Evolutionary conservation across 2,797 vertebrate genomes (phyloP), one percentile per base, ranked within the genome.

Genomic region (Adelosebastes latens): DNA sequence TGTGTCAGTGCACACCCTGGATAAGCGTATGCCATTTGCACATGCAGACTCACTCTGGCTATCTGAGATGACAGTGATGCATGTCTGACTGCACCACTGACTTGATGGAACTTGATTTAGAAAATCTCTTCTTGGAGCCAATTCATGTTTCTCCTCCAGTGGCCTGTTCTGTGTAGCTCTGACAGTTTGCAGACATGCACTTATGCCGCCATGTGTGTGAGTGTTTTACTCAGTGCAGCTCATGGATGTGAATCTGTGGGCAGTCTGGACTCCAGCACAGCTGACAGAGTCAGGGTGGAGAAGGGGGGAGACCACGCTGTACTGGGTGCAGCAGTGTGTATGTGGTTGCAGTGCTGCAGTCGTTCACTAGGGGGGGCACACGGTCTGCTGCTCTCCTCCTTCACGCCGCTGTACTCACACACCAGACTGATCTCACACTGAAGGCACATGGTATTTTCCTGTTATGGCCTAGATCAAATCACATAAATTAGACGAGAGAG

Each of bases 321-420:
- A 9, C 13, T 5, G 31, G 22, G 31, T 36, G 58, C 9, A 62
- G 60, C 46, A 7, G 18, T 25, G 46, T 31, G 9, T 5, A 52
- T 8, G 2, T 9, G n/a, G 29, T 18, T 80, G 82, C 16, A 75
- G 81, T 88, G 61, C 69, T 63, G 25, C 6, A 34, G 53, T 12
- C 2, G 1, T 64, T 81, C 92, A 88, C 89, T 84, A 88, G 92
- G 86, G 88, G 92, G 93, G 84, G 90, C 86, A 86, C 85, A 79
- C n/a, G 72, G 39, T 76, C 81, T 82, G 55, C 81, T 58, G 62
- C 58, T 74, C 22, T 29, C 24, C 65, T 74, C 20, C 22, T 55
- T 24, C 29, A 13, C 55, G 42, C 70, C 1, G 42, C 72, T 64
- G 71, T 61, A 42, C 29, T 64, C n/a, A 2, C 24, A 39, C 4